phyloP scores from a whole-genome alignment of 2,113 vertebrate genomes.

The Catharus minimus region DNA sequence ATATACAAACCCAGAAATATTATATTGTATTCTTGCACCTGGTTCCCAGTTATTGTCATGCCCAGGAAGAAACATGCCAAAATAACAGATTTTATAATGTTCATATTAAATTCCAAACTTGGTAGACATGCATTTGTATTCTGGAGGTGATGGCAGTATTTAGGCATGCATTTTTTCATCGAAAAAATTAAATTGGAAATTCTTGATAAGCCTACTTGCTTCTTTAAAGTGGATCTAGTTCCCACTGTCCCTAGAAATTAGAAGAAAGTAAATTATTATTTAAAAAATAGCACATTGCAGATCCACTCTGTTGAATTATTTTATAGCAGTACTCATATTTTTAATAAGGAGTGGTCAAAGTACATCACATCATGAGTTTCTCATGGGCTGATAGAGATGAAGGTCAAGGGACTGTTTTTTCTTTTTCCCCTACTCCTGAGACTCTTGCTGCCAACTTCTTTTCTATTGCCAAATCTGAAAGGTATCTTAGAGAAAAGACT shows the following conservation, averaged over 20 bases:
- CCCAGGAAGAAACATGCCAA: background rate
- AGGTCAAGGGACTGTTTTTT: background rate
- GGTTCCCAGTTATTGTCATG: background rate
- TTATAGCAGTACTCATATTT: background rate
- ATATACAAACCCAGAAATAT: background rate
- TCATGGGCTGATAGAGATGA: background rate
- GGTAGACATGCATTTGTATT: background rate
- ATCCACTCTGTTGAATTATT: background rate
- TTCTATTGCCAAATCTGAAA: constrained; percentile 3
- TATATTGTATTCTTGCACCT: background rate
- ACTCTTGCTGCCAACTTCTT: background rate
- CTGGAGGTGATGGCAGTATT: background rate
- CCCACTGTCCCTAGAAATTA: background rate
- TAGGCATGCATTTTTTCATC: background rate
- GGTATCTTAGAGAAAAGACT: background rate
- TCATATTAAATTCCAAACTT: background rate
- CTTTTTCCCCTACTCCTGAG: background rate
- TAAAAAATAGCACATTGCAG: background rate
- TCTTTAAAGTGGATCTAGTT: background rate
- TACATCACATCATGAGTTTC: background rate
- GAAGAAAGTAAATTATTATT: background rate
- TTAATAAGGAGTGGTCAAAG: background rate
- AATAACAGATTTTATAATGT: background rate
- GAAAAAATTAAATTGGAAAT: background rate
- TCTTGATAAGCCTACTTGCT: background rate